These are phyloP conservation scores for Melitaea cinxia DNA, from an alignment of 1,140 invertebrate genomes.

Conservation along the genomic window DNA sequence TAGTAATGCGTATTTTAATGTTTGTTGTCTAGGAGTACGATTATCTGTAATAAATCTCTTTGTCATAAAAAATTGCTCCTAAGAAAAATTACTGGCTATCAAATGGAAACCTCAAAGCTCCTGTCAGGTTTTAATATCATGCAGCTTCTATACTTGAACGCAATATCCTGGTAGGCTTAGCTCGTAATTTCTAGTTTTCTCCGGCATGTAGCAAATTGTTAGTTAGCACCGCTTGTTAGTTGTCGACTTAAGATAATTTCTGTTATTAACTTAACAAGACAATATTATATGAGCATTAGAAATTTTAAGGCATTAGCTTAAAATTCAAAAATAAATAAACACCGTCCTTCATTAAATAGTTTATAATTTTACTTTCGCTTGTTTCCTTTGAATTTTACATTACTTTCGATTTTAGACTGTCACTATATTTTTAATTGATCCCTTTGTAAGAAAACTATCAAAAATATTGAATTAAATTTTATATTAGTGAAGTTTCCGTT, in stretches of 20 bases:
- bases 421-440: background rate
- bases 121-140: constrained; percentile 52
- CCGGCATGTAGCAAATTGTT: constrained; percentile 45
- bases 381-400: background rate
- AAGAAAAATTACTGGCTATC: background rate
- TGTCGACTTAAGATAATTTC: constrained; percentile 48
- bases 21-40: background rate
- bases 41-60: background rate
- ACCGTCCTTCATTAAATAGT: background rate
- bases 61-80: background rate
- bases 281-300: constrained; percentile 21
- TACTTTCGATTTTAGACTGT: background rate
- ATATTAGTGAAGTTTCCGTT: background rate
- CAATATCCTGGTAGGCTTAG: constrained; percentile 52
- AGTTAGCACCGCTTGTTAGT: constrained; percentile 41
- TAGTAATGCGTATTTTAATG: too few relatives aligned
- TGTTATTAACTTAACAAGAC: constrained; percentile 38
- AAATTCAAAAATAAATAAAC: background rate
- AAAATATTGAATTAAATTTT: background rate
- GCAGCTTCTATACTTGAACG: constrained; percentile 61
- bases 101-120: constrained; percentile 35
- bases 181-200: constrained; percentile 66
- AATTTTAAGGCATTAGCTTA: constrained; percentile 2
- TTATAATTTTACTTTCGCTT: background rate
- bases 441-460: background rate